Percentiles rank a stretch among this genome's conserved stretches.
Conservation (phyloP, 2,888 invertebrate genomes). For the Tridacna gigas region DNA sequence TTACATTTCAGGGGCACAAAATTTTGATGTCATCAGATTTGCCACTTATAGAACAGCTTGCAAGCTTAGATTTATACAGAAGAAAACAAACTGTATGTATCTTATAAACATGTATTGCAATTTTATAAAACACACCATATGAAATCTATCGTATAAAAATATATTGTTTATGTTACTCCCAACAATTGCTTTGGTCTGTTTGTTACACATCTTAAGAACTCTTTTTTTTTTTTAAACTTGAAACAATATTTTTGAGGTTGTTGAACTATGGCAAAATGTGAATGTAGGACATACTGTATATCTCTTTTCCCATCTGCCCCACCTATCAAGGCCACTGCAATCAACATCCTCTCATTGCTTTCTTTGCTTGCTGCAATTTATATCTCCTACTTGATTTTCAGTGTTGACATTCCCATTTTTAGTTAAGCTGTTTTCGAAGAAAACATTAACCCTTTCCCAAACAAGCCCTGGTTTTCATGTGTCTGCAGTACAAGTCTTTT, state of each 20-base stretch:
- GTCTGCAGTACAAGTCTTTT: neutral
- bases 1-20: slow-evolving; percentile 80
- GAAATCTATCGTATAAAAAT: too few relatives aligned
- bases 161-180: too few relatives aligned
- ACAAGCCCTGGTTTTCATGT: neutral
- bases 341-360: too few relatives aligned
- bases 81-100: slow-evolving; percentile 96
- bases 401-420: too few relatives aligned
- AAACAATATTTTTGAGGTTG: neutral
- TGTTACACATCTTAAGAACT: neutral
- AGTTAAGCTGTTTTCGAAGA: neutral
- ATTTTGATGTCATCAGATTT: slow-evolving; percentile 97
- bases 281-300: too few relatives aligned
- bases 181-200: neutral
- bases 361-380: too few relatives aligned
- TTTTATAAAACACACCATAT: too few relatives aligned
- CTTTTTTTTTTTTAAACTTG: neutral
- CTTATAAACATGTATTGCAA: too few relatives aligned
- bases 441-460: neutral
- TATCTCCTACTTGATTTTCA: too few relatives aligned
- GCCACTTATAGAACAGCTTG: slow-evolving; percentile 99
- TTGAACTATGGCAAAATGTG: too few relatives aligned
- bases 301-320: too few relatives aligned
- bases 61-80: slow-evolving; percentile 98
- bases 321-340: too few relatives aligned